These are phyloP conservation scores for Aphelocoma coerulescens DNA, from an alignment of 2,113 vertebrate genomes.

Conservation along the genomic window DNA sequence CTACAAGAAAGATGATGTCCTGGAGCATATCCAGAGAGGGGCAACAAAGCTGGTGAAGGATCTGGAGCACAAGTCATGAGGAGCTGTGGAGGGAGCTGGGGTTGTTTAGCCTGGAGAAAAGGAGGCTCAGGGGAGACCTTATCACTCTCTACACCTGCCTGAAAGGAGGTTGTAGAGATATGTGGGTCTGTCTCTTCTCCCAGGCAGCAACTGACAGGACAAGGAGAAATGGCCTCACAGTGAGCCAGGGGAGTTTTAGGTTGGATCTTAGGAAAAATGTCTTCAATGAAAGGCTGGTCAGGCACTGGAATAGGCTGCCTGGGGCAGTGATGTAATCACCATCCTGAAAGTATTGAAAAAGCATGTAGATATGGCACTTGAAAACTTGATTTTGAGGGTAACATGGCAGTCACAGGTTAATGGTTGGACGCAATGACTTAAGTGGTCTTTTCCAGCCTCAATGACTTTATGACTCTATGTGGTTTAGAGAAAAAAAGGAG, in stretches of 20 bases:
- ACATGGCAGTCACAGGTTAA: not conserved
- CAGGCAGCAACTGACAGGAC: not conserved
- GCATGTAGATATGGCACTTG: not conserved
- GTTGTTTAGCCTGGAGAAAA: not conserved
- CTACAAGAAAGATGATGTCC: not conserved
- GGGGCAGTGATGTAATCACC: not conserved
- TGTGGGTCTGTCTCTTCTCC: rapidly evolving
- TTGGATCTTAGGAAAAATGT: not conserved
- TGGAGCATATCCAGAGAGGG: rapidly evolving
- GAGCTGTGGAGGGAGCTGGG: not conserved
- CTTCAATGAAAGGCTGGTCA: not conserved
- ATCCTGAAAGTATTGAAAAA: not conserved
- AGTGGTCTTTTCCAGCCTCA: not conserved
- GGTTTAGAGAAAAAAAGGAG: not conserved
- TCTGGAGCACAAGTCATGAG: not conserved
- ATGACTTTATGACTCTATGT: not conserved
- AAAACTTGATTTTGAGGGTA: not conserved
- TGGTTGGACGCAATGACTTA: not conserved
- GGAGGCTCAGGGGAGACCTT: not conserved
- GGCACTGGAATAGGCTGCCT: not conserved
- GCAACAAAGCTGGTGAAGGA: rapidly evolving
- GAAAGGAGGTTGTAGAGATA: not conserved
- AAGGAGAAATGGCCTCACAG: not conserved
- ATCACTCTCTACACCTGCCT: not conserved
- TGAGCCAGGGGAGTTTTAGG: not conserved